Evolutionary conservation across 1,140 invertebrate species (phyloP).

Genomic region (Monomorium pharaonis): DNA sequence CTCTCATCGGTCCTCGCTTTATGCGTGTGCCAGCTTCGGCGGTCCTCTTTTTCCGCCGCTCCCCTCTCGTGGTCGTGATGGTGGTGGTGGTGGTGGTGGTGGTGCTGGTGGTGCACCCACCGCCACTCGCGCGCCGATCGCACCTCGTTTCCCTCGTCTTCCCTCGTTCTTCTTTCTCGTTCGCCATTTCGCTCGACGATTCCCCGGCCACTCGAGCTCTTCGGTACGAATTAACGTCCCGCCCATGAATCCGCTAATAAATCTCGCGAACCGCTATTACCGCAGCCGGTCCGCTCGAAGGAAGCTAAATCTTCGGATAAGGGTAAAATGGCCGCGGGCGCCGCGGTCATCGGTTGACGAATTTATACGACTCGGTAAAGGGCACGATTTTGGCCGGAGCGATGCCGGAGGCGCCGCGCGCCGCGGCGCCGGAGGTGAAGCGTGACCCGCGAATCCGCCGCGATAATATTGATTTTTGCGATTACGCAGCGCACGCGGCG

Average conservation of each 20-base stretch:
- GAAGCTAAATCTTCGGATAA: conserved; percentile 73
- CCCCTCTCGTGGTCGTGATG: not conserved
- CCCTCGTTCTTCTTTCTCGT: conserved; percentile 19
- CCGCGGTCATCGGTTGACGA: conserved; percentile 66
- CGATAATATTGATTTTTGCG: conserved; percentile 57
- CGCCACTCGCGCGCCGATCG: conserved; percentile 15
- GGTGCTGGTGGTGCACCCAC: too few relatives aligned
- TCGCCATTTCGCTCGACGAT: conserved; percentile 20
- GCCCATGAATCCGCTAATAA: conserved; percentile 72
- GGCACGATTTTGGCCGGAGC: conserved; percentile 3
- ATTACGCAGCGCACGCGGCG: conserved; percentile 35
- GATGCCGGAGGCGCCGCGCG: too few relatives aligned
- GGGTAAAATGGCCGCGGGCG: conserved; percentile 44
- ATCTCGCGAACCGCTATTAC: conserved; percentile 68
- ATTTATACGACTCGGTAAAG: conserved; percentile 61
- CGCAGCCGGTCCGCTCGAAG: conserved; percentile 48
- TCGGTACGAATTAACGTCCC: conserved; percentile 71
- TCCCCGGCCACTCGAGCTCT: conserved; percentile 42
- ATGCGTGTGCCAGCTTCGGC: not conserved
- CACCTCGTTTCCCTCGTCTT: conserved; percentile 32
- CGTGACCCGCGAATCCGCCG: conserved; percentile 17
- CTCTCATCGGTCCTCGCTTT: conserved; percentile 30
- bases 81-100: too few relatives aligned
- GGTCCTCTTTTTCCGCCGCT: not conserved
- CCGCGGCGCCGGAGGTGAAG: not conserved